Evolutionary conservation across 2,113 vertebrate species (phyloP).

Genomic region (Phylloscopus trochiloides): DNA sequence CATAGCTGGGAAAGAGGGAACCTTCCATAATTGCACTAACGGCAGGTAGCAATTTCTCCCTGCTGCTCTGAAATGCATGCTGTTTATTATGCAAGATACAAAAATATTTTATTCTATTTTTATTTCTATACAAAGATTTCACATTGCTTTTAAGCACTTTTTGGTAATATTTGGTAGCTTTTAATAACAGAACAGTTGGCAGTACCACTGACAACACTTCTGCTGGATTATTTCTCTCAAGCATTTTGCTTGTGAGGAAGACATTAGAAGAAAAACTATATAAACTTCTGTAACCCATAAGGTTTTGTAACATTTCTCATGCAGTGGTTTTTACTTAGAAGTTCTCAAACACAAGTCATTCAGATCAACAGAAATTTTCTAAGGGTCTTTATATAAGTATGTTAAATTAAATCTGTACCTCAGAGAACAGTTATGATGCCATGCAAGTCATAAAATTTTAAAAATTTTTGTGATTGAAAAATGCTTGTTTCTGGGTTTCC

Average conservation of each 20-base stretch:
- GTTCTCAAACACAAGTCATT: background rate
- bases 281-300: background rate
- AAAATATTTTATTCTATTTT: background rate
- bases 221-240: background rate
- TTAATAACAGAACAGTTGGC: background rate
- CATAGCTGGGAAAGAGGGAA: background rate
- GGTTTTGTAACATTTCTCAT: background rate
- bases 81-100: rapidly evolving
- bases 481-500: background rate
- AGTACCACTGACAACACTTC: background rate
- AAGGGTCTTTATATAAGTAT: background rate
- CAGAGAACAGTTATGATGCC: background rate
- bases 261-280: background rate
- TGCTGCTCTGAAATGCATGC: background rate
- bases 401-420: background rate
- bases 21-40: background rate
- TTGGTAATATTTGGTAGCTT: background rate
- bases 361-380: background rate
- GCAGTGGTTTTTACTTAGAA: background rate
- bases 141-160: background rate
- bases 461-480: background rate
- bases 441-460: background rate
- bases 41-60: background rate
- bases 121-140: background rate
- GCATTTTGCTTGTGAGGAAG: background rate